Percentiles rank a stretch among this genome's conserved stretches.
phyloP scores from a whole-genome alignment of 2,888 invertebrate species.

The Theretra japonica region DNA sequence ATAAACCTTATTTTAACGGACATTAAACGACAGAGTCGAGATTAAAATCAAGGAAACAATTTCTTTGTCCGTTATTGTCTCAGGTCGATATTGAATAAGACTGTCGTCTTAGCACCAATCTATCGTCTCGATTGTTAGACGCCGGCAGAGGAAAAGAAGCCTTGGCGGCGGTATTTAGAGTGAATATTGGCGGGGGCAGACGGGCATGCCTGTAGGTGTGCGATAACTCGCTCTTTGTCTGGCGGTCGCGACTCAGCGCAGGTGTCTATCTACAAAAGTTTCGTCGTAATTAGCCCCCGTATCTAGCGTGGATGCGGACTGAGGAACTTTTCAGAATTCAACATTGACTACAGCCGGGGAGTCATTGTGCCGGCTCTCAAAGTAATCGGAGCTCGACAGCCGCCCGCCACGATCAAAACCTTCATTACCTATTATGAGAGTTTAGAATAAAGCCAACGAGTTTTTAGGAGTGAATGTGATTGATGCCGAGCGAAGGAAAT shows the following conservation, averaged over 20 bases:
- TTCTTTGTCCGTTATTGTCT: conserved; percentile 62
- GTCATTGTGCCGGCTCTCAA: conserved; percentile 80
- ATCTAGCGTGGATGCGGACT: conserved; percentile 79
- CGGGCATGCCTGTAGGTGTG: conserved; percentile 71
- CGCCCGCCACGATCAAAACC: conserved; percentile 78
- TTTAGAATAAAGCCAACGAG: conserved; percentile 85
- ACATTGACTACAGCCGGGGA: conserved; percentile 78
- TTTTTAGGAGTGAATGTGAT: conserved; percentile 84
- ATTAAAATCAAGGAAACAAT: conserved; percentile 59
- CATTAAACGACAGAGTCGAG: conserved; percentile 51
- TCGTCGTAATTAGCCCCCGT: conserved; percentile 79
- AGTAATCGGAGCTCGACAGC: conserved; percentile 81
- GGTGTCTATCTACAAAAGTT: conserved; percentile 85
- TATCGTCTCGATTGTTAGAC: conserved; percentile 54
- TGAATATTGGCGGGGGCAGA: conserved; percentile 56
- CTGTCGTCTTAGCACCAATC: conserved; percentile 64
- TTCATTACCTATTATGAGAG: conserved; percentile 85
- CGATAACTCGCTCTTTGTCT: conserved; percentile 83
- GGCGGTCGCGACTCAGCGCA: conserved; percentile 76
- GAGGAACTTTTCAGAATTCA: conserved; percentile 80
- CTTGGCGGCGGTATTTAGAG: conserved; percentile 54
- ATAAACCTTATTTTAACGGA: conserved; percentile 54
- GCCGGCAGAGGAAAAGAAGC: conserved; percentile 51
- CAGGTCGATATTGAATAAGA: conserved; percentile 70
- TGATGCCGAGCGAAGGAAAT: conserved; percentile 82